Conservation (phyloP, 2,888 invertebrate species). For the Apoda limacodes region DNA sequence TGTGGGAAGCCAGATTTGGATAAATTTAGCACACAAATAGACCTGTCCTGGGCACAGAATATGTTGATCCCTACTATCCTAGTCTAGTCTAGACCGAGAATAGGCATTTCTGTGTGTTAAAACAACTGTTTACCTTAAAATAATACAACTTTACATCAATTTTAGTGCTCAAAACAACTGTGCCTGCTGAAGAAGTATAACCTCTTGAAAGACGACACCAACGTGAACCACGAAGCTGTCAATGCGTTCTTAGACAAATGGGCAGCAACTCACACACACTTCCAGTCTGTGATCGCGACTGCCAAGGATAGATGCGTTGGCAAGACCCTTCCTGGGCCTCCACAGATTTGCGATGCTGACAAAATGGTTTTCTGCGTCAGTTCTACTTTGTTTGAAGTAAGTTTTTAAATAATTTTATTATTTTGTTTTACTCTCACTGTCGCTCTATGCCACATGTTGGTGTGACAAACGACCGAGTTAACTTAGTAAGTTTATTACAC, state of each 20-base stretch:
- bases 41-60: too few species aligned
- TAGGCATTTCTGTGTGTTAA: too few species aligned
- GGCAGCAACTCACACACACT: conserved; percentile 27
- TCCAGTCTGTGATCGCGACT: conserved; percentile 25
- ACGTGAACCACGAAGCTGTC: conserved; percentile 30
- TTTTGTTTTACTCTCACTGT: too few species aligned
- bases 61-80: too few species aligned
- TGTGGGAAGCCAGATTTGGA: too few species aligned
- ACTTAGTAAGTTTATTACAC: too few species aligned
- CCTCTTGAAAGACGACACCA: conserved; percentile 29
- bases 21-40: too few species aligned
- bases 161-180: conserved; percentile 38
- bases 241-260: conserved; percentile 28
- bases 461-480: too few species aligned
- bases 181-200: conserved; percentile 38
- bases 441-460: too few species aligned
- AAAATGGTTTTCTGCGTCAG: neutral
- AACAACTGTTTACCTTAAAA: too few species aligned
- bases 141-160: too few species aligned
- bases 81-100: too few species aligned
- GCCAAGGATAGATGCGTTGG: conserved; percentile 33
- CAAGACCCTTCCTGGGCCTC: conserved; percentile 15
- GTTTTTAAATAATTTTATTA: neutral
- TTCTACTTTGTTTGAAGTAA: neutral
- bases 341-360: neutral